phyloP scores from a whole-genome alignment of 30 jellyfish, hydroid and myxozoan genomes.

The Turritopsis rubra region DNA sequence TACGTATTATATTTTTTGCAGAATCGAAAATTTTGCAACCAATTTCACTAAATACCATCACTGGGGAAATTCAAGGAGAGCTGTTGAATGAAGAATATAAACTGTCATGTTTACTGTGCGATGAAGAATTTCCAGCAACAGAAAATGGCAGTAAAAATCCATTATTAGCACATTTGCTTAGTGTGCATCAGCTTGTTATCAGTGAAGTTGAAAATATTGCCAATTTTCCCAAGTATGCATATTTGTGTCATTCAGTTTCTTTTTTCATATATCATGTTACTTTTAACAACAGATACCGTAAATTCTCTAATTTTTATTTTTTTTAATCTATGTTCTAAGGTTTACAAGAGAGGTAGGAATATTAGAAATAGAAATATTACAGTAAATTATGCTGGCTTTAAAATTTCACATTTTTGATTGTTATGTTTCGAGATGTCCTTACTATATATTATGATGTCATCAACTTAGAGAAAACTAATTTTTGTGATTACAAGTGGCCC shows the following conservation, averaged over 20 bases:
- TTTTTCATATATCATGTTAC: not conserved
- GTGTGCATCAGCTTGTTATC: conserved; percentile 66
- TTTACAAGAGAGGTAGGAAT: no score
- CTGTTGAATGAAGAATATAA: not conserved
- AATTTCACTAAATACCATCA: not conserved
- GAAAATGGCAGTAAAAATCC: conserved; percentile 85
- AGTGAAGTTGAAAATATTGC: conserved; percentile 82
- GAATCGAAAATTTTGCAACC: conserved; percentile 11
- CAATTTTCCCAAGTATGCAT: conserved; percentile 63
- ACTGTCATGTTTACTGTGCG: conserved; percentile 66
- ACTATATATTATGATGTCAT: no score
- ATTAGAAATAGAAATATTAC: no score
- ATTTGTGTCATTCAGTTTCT: not conserved
- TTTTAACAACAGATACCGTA: not conserved
- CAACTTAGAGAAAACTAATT: no score
- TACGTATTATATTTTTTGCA: no score
- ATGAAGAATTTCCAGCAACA: conserved; percentile 49
- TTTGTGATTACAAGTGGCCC: no score
- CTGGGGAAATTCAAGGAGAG: not conserved
- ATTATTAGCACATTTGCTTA: conserved; percentile 73
- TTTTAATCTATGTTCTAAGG: no score
- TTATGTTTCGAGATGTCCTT: no score
- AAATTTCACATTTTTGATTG: no score
- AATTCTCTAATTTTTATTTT: no score
- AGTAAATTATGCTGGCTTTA: no score